Evolutionary conservation across 2,797 vertebrate species (phyloP).

Genomic region (Margarornis squamiger): DNA sequence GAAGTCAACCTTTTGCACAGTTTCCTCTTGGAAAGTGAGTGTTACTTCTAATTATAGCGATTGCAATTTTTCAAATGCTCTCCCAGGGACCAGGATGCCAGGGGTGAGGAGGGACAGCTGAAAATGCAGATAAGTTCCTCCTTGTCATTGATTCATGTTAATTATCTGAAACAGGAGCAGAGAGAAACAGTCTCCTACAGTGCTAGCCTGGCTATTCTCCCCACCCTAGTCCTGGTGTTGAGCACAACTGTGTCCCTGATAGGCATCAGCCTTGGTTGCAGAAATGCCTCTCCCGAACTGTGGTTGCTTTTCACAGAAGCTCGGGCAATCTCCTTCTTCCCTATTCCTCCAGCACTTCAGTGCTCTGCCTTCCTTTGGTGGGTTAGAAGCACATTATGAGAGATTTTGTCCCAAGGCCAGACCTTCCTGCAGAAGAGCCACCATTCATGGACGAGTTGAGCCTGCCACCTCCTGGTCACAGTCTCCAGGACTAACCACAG

Average conservation of each 20-base stretch:
- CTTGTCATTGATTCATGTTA: neutral
- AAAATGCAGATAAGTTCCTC: neutral
- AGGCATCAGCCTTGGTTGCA: neutral
- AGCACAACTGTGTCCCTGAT: rapidly evolving
- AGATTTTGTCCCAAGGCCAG: neutral
- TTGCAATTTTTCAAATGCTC: slow-evolving; percentile 13
- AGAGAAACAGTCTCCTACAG: neutral
- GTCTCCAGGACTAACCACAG: neutral
- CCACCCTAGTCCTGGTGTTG: rapidly evolving
- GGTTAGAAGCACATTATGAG: neutral
- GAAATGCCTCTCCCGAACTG: neutral
- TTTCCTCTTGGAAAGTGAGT: slow-evolving; percentile 61
- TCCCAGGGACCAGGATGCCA: neutral
- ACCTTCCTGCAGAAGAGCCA: neutral
- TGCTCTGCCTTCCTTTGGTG: neutral
- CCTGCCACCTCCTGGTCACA: slow-evolving; percentile 64
- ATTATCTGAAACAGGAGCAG: neutral
- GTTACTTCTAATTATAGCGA: slow-evolving; percentile 58
- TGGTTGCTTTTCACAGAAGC: neutral
- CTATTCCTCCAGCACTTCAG: neutral
- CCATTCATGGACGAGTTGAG: neutral
- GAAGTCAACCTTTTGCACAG: slow-evolving; percentile 65
- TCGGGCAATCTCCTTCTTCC: rapidly evolving
- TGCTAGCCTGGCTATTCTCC: neutral
- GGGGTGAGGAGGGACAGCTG: neutral